Evolutionary conservation across 2,888 invertebrate genomes (phyloP), one percentile per base, ranked within the genome.

Genomic region (Gymnoscelis rufifasciata): DNA sequence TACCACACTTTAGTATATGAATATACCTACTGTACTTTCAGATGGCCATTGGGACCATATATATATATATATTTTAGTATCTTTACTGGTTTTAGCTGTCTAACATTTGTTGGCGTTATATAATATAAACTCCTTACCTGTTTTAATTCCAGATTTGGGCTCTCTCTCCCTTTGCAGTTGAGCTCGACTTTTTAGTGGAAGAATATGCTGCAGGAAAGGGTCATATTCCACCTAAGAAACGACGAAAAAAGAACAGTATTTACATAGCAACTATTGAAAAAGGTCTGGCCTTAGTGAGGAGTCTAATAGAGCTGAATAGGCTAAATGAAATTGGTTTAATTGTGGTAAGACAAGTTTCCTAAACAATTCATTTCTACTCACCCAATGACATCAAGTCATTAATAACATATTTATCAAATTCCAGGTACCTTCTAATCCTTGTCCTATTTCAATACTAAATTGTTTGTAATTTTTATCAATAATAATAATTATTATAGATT

Each of bases 231-330:
- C 93, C 94, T 0, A 92, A 92, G 64, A 92, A 94, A 47, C 86
- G 94, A 7, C 90, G 93, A 14, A 88, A 89, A 45, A 94, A 94
- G 68, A 92, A 92, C 59, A 93, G 94, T 26, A 90, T 98, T 33
- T 99, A 93, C 67, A 91, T 99, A 31, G 96, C 96, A 1, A 99
- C 99, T 0, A 97, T 98, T 52, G 99, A 99, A 81, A 98, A 98
- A 78, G 97, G 95, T 2, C 90, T 95, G 38, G 93, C 94, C 5
- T 78, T 99, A 3, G 79, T 98, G 11, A 93, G 97, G 69, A 95
- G 95, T 74, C 86, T 99, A 15, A 93, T 97, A 53, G 97, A 97
- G 68, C 79, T 89, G 23, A 88, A 91, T 7, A 88, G 97, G 50
- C 82, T 96, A 7, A 83, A 92, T 30, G 94, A 94, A 74, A 83